Evolutionary conservation across 2,113 vertebrate species (phyloP), one percentile per base, ranked within the genome.

Genomic region (Gasterosteus nipponicus): DNA sequence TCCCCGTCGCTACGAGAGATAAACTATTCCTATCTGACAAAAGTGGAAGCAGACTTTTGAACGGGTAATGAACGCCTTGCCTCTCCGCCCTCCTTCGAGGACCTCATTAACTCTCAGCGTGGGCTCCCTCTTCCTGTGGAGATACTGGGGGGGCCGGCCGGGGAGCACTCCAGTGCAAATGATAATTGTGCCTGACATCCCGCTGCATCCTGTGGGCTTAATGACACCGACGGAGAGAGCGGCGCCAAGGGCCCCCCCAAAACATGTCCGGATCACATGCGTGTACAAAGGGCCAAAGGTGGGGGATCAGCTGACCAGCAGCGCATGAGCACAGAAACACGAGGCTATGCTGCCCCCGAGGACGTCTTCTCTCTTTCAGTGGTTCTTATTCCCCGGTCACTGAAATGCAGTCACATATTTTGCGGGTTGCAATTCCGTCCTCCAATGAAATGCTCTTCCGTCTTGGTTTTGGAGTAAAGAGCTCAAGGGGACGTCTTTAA

Each of bases 181-280:
- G 83, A 88, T 89, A 79, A 93, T 88, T 90, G 87, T 79, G 78
- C 73, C 64, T 87, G 82, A 86, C 87, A 85, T 86, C 57, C 70
- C 19, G 39, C 76, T 83, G 86, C 83, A 78, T 91, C 87, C 86
- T 84, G 88, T 86, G 89, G 79, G 76, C 83, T 26, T 87, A 88
- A 91, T 86, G 85, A 91, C 86, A 89, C 86, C 81, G 35, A 49
- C 75, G 9, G 75, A 79, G 80, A 79, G 80, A 79, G 84, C 83
- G 35, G 57, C 39, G 12, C 60, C 39, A 38, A 0, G 54, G 49
- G 69, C 19, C 42, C 7, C 19, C 42, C 57, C 41, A n/a, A 46
- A 62, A 76, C 80, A 60, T 56, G 53, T 57, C 74, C 44, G 46
- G 39, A 66, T 76, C 61, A 62, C 76, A 75, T 57, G 49, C 11